These are phyloP conservation scores for Anabacerthia variegaticeps DNA, from an alignment of 2,797 vertebrate species.

Conservation along the genomic window DNA sequence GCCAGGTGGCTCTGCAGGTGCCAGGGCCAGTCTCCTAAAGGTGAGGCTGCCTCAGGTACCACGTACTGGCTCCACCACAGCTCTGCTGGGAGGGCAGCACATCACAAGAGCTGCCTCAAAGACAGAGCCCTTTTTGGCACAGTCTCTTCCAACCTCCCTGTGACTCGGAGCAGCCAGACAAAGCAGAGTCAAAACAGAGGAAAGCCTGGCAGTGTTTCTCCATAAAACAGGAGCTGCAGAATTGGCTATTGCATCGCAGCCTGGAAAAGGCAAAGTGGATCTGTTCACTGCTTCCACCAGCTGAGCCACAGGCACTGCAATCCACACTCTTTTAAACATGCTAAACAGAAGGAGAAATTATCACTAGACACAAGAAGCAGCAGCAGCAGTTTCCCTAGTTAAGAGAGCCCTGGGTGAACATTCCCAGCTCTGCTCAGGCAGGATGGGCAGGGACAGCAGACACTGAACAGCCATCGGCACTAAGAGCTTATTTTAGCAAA, in stretches of 20 bases:
- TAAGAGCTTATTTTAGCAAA: not conserved
- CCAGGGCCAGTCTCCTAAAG: not conserved
- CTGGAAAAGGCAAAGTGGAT: not conserved
- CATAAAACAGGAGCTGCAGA: not conserved
- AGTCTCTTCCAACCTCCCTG: not conserved
- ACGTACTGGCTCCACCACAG: fast-evolving
- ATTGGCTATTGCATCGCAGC: not conserved
- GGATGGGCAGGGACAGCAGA: not conserved
- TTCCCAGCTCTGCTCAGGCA: not conserved
- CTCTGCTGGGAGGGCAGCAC: not conserved
- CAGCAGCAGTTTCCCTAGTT: not conserved
- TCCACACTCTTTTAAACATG: not conserved
- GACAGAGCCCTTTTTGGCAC: not conserved
- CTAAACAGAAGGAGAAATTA: conserved; percentile 13
- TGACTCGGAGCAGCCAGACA: conserved; percentile 14
- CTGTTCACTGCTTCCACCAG: not conserved
- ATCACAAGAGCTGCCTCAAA: not conserved
- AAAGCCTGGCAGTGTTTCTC: not conserved
- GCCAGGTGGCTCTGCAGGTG: not conserved
- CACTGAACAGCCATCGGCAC: not conserved
- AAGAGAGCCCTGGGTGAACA: not conserved
- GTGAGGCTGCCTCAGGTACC: not conserved
- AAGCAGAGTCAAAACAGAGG: conserved; percentile 19
- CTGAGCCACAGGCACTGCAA: not conserved
- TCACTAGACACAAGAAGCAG: not conserved